Percentiles rank a stretch among this genome's conserved stretches.
phyloP scores from a whole-genome alignment of 2,113 vertebrate genomes.

The Petromus typicus region DNA sequence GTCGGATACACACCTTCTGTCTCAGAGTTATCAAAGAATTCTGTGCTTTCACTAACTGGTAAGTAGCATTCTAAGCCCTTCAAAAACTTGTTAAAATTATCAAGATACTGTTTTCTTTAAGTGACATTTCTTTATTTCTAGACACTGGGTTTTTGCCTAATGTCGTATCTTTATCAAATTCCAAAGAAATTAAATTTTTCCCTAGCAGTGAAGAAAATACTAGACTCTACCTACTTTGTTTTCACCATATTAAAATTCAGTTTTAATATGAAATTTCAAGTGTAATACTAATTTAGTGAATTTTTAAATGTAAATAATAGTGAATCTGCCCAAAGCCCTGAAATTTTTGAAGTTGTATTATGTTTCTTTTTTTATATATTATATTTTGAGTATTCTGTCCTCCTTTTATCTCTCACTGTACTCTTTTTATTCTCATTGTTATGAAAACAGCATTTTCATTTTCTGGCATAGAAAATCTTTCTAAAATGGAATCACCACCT shows the following conservation, averaged over 20 bases:
- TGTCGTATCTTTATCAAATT: neutral
- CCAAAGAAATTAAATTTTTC: conserved; percentile 42
- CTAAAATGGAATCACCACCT: neutral
- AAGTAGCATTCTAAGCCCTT: conserved; percentile 75
- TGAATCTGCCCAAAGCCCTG: neutral
- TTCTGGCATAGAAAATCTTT: neutral
- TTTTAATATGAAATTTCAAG: neutral
- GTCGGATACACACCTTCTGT: conserved; percentile 79
- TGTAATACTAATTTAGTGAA: neutral
- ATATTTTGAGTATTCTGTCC: neutral
- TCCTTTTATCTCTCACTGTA: neutral
- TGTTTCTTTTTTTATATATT: neutral
- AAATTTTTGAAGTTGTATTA: neutral
- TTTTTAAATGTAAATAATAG: neutral
- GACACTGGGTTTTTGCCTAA: conserved; percentile 17
- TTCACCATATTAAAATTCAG: neutral
- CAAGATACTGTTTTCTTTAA: conserved; percentile 37
- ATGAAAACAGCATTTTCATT: neutral
- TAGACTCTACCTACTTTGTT: neutral
- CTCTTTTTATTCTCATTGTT: neutral
- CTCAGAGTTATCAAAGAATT: conserved; percentile 84
- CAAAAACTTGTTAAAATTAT: neutral
- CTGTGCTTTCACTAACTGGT: conserved; percentile 87
- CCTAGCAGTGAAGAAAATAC: neutral
- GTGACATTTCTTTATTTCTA: conserved; percentile 20